These are phyloP conservation scores for Mythimna pallens DNA, from an alignment of 2,888 invertebrate species.

Conservation along the genomic window DNA sequence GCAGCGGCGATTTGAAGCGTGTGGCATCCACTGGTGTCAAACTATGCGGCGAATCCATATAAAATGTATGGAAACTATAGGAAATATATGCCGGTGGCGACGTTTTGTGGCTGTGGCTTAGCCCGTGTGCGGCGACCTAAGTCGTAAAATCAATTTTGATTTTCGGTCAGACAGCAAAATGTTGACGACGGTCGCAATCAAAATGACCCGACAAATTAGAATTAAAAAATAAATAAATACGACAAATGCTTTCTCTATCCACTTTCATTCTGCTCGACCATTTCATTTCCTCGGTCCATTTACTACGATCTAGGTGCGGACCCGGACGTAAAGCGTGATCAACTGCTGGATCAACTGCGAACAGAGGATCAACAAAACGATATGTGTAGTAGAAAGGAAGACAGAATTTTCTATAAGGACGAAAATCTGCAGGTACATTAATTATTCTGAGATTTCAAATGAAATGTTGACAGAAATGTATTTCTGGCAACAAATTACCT, in stretches of 20 bases:
- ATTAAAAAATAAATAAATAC: background rate
- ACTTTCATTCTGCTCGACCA: background rate
- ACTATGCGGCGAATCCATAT: too few relatives aligned
- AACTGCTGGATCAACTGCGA: background rate
- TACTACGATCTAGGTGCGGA: constrained; percentile 7
- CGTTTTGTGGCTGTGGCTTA: too few relatives aligned
- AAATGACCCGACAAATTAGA: background rate
- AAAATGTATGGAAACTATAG: too few relatives aligned
- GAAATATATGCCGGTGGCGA: too few relatives aligned
- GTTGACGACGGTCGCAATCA: background rate
- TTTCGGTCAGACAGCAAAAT: background rate
- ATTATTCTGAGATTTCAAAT: too few relatives aligned
- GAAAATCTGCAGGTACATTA: background rate
- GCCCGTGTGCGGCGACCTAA: too few relatives aligned
- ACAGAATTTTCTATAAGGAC: background rate
- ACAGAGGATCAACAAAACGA: background rate
- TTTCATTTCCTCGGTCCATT: constrained; percentile 8
- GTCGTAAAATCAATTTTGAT: background rate
- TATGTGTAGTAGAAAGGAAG: background rate
- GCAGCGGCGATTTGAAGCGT: too few relatives aligned
- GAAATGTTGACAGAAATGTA: too few relatives aligned
- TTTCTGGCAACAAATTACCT: too few relatives aligned
- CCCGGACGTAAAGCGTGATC: constrained; percentile 1
- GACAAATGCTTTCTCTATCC: background rate
- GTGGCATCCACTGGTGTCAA: too few relatives aligned